phyloP scores from a whole-genome alignment of 2,797 vertebrate species.

The Psittacula derbiana region DNA sequence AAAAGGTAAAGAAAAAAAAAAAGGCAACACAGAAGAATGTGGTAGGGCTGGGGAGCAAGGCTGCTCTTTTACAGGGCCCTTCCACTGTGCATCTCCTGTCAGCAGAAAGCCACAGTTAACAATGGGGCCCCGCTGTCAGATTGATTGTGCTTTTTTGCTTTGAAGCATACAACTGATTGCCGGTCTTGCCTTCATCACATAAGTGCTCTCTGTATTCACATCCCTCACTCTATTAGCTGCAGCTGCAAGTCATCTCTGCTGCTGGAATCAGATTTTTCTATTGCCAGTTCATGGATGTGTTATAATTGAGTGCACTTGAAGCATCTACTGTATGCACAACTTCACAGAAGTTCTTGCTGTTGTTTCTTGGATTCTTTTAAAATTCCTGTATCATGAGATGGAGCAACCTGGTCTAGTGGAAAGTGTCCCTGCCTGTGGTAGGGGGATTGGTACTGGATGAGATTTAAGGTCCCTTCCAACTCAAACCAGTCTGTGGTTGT shows the following conservation, averaged over 20 bases:
- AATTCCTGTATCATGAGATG: not conserved
- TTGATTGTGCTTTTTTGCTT: conserved; percentile 49
- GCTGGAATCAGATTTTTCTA: conserved; percentile 37
- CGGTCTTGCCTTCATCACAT: not conserved
- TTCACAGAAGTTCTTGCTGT: not conserved
- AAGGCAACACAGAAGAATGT: not conserved
- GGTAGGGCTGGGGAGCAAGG: not conserved
- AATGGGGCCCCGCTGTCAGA: conserved; percentile 8
- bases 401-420: not conserved
- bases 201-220: conserved; percentile 32
- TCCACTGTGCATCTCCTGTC: not conserved
- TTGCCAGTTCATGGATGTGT: not conserved
- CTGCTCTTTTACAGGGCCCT: not conserved
- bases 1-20: not conserved
- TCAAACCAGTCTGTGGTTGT: not conserved
- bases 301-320: conserved; percentile 22
- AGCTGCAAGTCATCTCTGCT: conserved; percentile 56
- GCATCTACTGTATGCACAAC: not conserved
- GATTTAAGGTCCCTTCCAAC: not conserved
- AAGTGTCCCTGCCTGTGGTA: not conserved
- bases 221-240: conserved; percentile 12
- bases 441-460: not conserved
- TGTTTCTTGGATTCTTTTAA: not conserved
- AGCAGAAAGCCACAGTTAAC: not conserved
- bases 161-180: conserved; percentile 52